phyloP scores from a whole-genome alignment of 1,140 invertebrate species.

The Solen grandis region DNA sequence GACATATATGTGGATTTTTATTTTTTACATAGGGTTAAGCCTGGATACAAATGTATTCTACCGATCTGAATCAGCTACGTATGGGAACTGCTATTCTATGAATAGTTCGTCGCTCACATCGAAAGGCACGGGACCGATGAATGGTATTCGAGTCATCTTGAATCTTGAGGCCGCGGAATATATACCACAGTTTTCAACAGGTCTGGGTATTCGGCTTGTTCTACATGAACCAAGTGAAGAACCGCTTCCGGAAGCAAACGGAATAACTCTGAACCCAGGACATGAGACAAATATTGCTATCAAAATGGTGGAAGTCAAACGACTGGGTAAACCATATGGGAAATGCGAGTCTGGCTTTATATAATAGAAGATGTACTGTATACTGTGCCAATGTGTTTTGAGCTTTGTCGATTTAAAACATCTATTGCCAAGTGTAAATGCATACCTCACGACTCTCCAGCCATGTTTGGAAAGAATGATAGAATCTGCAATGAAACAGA shows the following conservation, averaged over 20 bases:
- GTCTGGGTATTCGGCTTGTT: slow-evolving; percentile 10
- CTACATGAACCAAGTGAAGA: slow-evolving; percentile 21
- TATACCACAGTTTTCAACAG: not conserved
- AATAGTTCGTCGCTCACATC: not conserved
- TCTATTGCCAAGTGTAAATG: not conserved
- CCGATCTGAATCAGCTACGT: not conserved
- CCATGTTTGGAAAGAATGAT: not conserved
- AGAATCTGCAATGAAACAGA: no score
- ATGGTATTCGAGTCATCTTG: not conserved
- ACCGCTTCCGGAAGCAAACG: slow-evolving; percentile 10
- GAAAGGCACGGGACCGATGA: not conserved
- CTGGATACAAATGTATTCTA: no score
- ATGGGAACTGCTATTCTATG: not conserved
- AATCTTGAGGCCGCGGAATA: not conserved
- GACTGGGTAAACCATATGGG: slow-evolving; percentile 21
- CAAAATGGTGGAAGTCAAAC: not conserved
- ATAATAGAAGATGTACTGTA: not conserved
- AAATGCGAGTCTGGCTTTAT: not conserved
- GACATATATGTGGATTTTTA: no score
- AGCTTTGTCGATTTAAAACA: not conserved
- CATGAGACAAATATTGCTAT: slow-evolving; percentile 23
- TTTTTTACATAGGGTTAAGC: no score
- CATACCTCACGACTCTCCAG: not conserved
- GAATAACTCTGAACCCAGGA: slow-evolving; percentile 7
- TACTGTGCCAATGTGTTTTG: slow-evolving; percentile 15